Base-by-base conservation (phyloP, 2,113 vertebrate genomes). In the Nerophis ophidion region DNA sequence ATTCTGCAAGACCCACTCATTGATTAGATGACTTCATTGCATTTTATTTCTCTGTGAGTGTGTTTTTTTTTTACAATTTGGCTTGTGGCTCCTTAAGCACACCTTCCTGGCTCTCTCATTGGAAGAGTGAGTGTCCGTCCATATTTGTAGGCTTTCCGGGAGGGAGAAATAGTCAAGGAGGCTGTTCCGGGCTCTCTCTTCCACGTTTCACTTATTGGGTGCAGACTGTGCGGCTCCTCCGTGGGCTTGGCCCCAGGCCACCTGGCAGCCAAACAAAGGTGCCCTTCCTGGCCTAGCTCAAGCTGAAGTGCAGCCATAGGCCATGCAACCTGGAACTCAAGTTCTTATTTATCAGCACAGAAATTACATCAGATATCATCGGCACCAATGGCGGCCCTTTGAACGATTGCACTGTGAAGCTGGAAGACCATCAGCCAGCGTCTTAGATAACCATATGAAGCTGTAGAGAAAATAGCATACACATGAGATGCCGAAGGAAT, bases 251-350 rank as follows among this genome's bases (percentile, higher is more conserved):
- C 89, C 59, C 53, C 0, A 12, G 65, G 86, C 90, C 90, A 91
- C 86, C 79, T 91, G 90, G 90, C 90, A 91, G 71, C 76, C 81
- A 86, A 88, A 90, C 80, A 90, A 91, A 91, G 90, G 89, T 91
- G 88, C 89, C 89, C 88, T 87, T 84, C 79, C 86, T 89, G 88
- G 86, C 82, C 89, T 77, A 52, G 74, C 79, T 84, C 79, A 81
- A 82, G 75, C 87, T 83, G 86, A 87, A 82, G 66, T 76, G 76
- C 47, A 76, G 74, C 84, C 82, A 70, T 81, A 79, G 84, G 82
- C 80, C 86, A 82, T 65, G 78, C 87, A 86, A 88, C 86, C 83
- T 86, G 82, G 82, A 88, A 88, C 77, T 81, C 77, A 75, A 80
- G 84, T 80, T 84, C 86, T 90, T 89, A 88, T 91, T 91, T 89